Base-by-base conservation (phyloP, 2,113 vertebrate species). In the Epinephelus lanceolatus region DNA sequence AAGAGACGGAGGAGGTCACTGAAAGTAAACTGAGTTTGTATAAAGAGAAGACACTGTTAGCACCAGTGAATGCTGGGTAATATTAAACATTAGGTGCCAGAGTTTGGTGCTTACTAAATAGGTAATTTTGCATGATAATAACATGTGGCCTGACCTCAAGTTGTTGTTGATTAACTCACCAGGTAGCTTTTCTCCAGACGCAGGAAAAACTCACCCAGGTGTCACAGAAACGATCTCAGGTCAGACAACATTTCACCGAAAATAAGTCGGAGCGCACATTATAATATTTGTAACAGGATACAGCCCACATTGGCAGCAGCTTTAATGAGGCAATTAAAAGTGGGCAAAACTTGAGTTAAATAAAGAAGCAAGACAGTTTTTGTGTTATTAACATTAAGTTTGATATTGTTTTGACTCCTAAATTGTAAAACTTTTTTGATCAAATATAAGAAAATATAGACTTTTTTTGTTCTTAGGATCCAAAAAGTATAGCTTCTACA, bases 1-100 rank as follows among this genome's bases (percentile, higher is more conserved):
- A 57, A 40, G 53, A 80, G 80, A 66, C 14, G 13, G 49, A 71
- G 51, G 78, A 86, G 85, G 90, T 83, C 84, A 61, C 60, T 25
- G 3, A 69, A 78, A 79, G 78, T 80, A 74, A 86, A 78, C 67
- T 40, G 23, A 17, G 65, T 40, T 56, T 63, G 66, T 69, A 53
- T 89, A 69, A 55, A 40, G 68, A 71, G 74, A 69, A 70, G 78
- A 4, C 23, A 12, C 70, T 77, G 77, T 5, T 52, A 25, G 49
- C 55, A 23, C 7, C 47, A 19, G 47, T 47, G 63, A 57, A 70
- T 59, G 49, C 73, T 78, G 61, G 69, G 45, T 76, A 57, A 63
- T 27, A 61, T 79, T 23, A 78, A 78, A 71, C 62, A 80, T 45
- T 11, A 45, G 62, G 15, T 52, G 60, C 9, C 63, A 72, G 42